Evolutionary conservation across 2,888 invertebrate species (phyloP).

Genomic region (Perizoma affinitatum): DNA sequence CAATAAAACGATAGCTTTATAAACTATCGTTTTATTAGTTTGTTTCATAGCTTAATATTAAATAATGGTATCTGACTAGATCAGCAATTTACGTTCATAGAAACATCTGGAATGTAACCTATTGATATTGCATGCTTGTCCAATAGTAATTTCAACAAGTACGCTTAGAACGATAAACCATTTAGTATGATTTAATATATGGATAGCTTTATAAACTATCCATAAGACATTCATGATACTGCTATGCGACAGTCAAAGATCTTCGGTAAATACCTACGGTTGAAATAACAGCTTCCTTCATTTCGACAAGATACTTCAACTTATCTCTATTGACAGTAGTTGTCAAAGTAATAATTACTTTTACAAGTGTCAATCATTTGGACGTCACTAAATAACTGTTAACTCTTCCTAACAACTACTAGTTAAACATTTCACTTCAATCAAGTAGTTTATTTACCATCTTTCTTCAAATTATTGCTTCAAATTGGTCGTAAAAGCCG

Average conservation of each 20-base stretch:
- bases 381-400: constrained; percentile 15
- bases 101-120: constrained; percentile 47
- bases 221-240: no score
- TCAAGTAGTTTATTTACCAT: constrained; percentile 30
- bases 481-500: constrained; percentile 37
- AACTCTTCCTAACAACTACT: constrained; percentile 10
- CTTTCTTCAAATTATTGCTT: constrained; percentile 31
- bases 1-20: no score
- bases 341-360: constrained; percentile 22
- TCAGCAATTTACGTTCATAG: constrained; percentile 26
- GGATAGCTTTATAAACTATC: no score
- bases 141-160: constrained; percentile 42
- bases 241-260: no score
- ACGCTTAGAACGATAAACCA: constrained; percentile 46
- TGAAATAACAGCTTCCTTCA: neutral
- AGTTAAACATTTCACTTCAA: constrained; percentile 31
- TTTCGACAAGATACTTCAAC: constrained; percentile 1
- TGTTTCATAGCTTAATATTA: neutral
- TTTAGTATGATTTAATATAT: constrained; percentile 62
- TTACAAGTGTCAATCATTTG: constrained; percentile 18
- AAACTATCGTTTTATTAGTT: neutral
- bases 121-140: constrained; percentile 46
- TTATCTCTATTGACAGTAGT: constrained; percentile 11
- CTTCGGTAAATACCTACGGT: neutral
- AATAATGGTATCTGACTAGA: neutral